phyloP scores from a whole-genome alignment of 2,888 invertebrate species.

The Dicycla oo region DNA sequence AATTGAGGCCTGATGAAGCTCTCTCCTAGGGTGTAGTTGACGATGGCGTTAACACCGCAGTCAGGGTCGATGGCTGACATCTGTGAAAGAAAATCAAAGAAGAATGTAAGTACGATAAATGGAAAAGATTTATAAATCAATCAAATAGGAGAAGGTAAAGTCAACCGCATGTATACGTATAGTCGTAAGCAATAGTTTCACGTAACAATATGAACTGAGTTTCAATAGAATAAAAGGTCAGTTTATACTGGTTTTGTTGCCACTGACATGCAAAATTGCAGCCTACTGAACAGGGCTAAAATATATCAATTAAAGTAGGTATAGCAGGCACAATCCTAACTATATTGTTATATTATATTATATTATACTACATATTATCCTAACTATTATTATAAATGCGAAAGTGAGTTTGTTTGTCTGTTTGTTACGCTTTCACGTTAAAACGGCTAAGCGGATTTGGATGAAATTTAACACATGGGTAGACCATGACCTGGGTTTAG shows the following conservation, averaged over 20 bases:
- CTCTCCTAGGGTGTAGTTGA: conserved; percentile 96
- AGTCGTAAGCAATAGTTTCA: neutral
- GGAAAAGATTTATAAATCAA: neutral
- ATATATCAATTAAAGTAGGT: neutral
- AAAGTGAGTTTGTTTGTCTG: too few relatives aligned
- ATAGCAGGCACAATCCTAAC: neutral
- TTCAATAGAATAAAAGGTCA: neutral
- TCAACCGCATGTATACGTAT: neutral
- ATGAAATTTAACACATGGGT: too few relatives aligned
- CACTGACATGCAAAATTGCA: neutral
- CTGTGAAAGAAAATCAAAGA: conserved; percentile 89
- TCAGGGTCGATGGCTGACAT: conserved; percentile 99
- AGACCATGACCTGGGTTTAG: too few relatives aligned
- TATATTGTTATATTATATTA: too few relatives aligned
- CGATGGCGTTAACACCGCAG: conserved; percentile 98
- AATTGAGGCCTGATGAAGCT: conserved; percentile 93
- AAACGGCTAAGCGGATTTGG: too few relatives aligned
- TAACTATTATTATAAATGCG: too few relatives aligned
- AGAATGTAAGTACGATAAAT: conserved; percentile 4
- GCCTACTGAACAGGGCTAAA: neutral
- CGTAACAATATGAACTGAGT: too few relatives aligned
- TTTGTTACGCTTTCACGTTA: too few relatives aligned
- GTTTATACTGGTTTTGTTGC: neutral
- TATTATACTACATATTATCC: too few relatives aligned
- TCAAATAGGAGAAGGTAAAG: neutral